These are phyloP conservation scores for Tragulus kanchil DNA, from an alignment of 2,113 vertebrate species.

Conservation along the genomic window DNA sequence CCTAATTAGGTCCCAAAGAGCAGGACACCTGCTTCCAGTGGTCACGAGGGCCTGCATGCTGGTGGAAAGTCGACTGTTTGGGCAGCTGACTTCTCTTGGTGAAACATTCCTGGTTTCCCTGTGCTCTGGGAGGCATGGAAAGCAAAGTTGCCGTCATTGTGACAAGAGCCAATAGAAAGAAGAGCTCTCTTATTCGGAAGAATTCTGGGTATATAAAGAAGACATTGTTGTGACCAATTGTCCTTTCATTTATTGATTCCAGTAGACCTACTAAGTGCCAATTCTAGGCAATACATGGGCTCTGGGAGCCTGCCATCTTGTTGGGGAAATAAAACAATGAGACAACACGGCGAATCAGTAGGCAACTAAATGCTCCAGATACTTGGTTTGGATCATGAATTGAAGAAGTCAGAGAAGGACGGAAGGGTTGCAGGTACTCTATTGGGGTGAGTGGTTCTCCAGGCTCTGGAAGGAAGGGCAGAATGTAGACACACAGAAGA, in stretches of 20 bases:
- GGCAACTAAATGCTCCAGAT: background rate
- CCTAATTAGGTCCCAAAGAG: background rate
- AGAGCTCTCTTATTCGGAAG: background rate
- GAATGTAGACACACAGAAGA: background rate
- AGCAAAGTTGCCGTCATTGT: background rate
- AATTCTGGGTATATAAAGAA: background rate
- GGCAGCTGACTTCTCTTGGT: background rate
- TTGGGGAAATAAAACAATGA: background rate
- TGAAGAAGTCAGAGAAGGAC: background rate
- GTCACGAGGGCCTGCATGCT: background rate
- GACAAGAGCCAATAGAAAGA: background rate
- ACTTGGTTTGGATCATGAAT: background rate
- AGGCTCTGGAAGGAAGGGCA: background rate
- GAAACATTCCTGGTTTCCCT: background rate
- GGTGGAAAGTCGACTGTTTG: background rate
- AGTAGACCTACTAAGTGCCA: background rate
- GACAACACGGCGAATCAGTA: background rate
- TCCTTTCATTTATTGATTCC: background rate
- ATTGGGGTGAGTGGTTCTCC: background rate
- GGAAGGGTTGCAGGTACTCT: background rate
- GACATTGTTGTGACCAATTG: background rate
- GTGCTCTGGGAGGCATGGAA: background rate
- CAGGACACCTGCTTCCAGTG: background rate
- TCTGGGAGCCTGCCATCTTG: background rate
- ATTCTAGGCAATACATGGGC: background rate